Evolutionary conservation across 2,113 vertebrate genomes (phyloP).

Genomic region (Passerina amoena): DNA sequence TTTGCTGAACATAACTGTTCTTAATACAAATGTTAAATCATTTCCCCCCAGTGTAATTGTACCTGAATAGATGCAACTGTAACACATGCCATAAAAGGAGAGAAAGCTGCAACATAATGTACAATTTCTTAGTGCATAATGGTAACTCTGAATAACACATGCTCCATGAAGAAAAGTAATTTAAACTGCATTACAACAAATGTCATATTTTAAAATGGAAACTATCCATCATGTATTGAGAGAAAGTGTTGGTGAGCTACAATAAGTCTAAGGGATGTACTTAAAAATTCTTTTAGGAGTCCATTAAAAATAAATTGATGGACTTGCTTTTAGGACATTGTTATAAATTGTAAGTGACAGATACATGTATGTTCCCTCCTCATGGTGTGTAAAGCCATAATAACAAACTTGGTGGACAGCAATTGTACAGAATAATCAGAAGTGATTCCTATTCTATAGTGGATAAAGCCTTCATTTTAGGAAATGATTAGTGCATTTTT

Average conservation of each 20-base stretch:
- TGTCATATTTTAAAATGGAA: constrained; percentile 78
- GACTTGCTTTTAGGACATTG: constrained; percentile 64
- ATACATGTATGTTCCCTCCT: constrained; percentile 4
- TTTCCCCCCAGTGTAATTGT: constrained; percentile 46
- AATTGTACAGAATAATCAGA: neutral
- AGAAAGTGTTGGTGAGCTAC: constrained; percentile 46
- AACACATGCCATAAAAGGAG: constrained; percentile 68
- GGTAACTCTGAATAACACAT: constrained; percentile 71
- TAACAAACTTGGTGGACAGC: neutral
- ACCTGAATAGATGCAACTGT: constrained; percentile 65
- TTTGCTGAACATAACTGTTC: constrained; percentile 62
- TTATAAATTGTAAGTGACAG: constrained; percentile 62
- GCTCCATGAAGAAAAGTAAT: constrained; percentile 76
- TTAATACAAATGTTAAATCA: constrained; percentile 65
- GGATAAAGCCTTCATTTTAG: neutral
- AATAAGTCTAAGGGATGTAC: constrained; percentile 52
- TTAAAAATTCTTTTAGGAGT: constrained; percentile 65
- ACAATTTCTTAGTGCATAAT: constrained; percentile 73
- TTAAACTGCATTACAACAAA: constrained; percentile 80
- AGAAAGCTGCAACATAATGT: constrained; percentile 74
- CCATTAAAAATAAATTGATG: constrained; percentile 76
- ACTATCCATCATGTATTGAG: constrained; percentile 70
- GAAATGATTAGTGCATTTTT: neutral
- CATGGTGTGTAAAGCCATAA: neutral
- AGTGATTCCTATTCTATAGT: neutral